Evolutionary conservation across 2,888 invertebrate species (phyloP).

Genomic region (Melanotus villosus): DNA sequence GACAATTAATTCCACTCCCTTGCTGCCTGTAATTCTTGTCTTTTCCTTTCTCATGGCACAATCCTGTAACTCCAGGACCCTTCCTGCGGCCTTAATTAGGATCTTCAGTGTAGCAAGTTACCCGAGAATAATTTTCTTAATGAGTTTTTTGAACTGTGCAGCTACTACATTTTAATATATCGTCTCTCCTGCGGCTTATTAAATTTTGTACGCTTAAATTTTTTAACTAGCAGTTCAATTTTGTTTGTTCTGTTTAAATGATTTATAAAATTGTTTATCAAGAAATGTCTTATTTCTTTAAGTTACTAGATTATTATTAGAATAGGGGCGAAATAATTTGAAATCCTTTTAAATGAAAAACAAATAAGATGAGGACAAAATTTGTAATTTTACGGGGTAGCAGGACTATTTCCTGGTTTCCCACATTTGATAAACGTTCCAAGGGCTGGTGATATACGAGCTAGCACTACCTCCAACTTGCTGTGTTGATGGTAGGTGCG

Average conservation of each 20-base stretch:
- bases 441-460: constrained; percentile 3
- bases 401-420: neutral
- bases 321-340: neutral
- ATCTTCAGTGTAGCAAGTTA: constrained; percentile 26
- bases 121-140: constrained; percentile 37
- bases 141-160: constrained; percentile 10
- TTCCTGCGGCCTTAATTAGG: constrained; percentile 33
- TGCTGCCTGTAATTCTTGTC: constrained; percentile 31
- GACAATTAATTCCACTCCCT: constrained; percentile 39
- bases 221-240: too few relatives aligned
- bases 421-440: constrained; percentile 11
- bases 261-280: too few relatives aligned
- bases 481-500: neutral
- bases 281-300: too few relatives aligned
- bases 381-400: neutral
- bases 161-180: constrained; percentile 39
- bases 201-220: too few relatives aligned
- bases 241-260: too few relatives aligned
- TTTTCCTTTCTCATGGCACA: constrained; percentile 20
- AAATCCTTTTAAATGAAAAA: neutral
- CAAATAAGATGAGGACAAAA: neutral
- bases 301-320: too few relatives aligned
- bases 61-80: constrained; percentile 21
- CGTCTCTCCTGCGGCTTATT: neutral
- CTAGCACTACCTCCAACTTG: neutral